phyloP scores from a whole-genome alignment of 2,888 invertebrate species.

The Megamerina dolium region DNA sequence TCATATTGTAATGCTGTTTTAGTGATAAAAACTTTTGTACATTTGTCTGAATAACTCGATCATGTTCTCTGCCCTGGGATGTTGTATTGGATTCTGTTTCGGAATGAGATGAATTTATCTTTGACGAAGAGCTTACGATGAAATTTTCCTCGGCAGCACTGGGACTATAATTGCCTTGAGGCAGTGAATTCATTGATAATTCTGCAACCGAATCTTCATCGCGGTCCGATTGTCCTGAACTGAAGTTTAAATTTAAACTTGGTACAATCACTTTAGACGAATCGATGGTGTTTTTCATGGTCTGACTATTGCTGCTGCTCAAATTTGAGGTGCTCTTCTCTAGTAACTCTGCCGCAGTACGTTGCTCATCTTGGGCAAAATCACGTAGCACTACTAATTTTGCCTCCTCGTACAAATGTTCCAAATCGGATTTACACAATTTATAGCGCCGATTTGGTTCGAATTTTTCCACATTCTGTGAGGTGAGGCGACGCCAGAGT shows the following conservation, averaged over 20 bases:
- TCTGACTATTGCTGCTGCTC: conserved; percentile 11
- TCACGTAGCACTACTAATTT: conserved; percentile 36
- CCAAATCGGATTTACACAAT: conserved; percentile 47
- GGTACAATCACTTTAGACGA: conserved; percentile 22
- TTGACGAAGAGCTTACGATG: background rate
- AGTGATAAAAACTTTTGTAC: conserved; percentile 23
- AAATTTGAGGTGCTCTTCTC: conserved; percentile 22
- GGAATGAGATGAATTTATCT: background rate
- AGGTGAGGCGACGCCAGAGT: conserved; percentile 50
- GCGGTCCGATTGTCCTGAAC: conserved; percentile 28
- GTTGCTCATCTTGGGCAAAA: conserved; percentile 30
- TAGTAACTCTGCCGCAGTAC: conserved; percentile 28
- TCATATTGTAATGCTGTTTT: conserved; percentile 16
- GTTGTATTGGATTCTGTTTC: background rate
- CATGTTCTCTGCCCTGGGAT: too few relatives aligned
- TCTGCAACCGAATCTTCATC: conserved; percentile 20
- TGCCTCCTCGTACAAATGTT: conserved; percentile 49
- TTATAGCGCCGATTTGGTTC: conserved; percentile 43
- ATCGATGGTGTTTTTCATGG: background rate
- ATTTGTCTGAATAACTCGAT: conserved; percentile 12
- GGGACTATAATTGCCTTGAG: conserved; percentile 27
- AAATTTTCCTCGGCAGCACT: conserved; percentile 28
- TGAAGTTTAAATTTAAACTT: conserved; percentile 32
- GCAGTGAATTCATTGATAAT: conserved; percentile 13
- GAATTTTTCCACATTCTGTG: conserved; percentile 45